Evolutionary conservation across 2,113 vertebrate species (phyloP).

Genomic region (Thinocorus orbignyianus): DNA sequence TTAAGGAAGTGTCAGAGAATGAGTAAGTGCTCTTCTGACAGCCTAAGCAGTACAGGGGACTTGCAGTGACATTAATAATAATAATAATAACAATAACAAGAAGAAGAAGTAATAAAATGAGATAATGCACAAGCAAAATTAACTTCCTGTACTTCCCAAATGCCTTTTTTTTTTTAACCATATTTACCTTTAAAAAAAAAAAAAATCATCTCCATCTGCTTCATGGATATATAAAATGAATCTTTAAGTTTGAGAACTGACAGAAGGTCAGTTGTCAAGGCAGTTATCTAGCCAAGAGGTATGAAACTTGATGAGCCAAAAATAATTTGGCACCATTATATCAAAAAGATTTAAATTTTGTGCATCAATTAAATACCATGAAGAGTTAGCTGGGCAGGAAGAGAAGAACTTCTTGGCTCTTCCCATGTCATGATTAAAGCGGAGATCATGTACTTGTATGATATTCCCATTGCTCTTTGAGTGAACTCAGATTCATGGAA

Average conservation of each 20-base stretch:
- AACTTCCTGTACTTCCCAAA: neutral
- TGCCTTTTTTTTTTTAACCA: neutral
- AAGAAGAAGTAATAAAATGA: neutral
- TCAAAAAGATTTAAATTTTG: neutral
- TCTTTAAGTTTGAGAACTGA: neutral
- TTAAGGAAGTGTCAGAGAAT: neutral
- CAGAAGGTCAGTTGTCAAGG: slow-evolving; percentile 45
- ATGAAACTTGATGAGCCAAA: slow-evolving; percentile 22
- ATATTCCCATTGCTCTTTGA: neutral
- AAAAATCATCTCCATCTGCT: neutral
- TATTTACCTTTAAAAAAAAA: neutral
- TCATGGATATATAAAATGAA: neutral
- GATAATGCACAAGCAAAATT: neutral
- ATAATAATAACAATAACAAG: too few species aligned
- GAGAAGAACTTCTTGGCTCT: neutral
- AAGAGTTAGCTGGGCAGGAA: neutral
- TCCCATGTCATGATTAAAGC: neutral
- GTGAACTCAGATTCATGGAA: neutral
- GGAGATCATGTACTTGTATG: neutral
- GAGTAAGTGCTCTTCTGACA: neutral
- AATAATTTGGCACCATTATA: slow-evolving; percentile 1
- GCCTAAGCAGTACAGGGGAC: neutral
- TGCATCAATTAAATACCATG: neutral
- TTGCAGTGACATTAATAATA: neutral
- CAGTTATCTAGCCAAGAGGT: neutral